Conservation (phyloP, 2,888 invertebrate genomes). For the Campaea margaritaria region DNA sequence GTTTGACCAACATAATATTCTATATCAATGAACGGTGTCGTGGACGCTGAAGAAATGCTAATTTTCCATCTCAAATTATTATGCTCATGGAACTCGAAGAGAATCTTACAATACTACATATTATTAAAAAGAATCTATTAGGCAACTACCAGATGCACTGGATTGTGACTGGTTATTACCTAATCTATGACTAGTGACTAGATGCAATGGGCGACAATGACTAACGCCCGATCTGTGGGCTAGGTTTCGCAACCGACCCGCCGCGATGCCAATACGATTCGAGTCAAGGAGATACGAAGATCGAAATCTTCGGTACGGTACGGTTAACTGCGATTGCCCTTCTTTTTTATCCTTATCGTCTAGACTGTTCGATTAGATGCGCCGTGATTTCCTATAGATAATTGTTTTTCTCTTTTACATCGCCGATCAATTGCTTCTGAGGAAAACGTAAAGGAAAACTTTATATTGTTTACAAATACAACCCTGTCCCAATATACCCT, state of each 20-base stretch:
- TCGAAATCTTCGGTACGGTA: slow-evolving; percentile 68
- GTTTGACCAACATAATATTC: neutral
- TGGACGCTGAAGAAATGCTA: neutral
- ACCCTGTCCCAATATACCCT: neutral
- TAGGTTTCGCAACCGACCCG: slow-evolving; percentile 71
- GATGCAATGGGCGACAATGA: slow-evolving; percentile 76
- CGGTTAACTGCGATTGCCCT: slow-evolving; percentile 63
- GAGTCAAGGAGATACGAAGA: slow-evolving; percentile 73
- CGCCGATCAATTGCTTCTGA: slow-evolving; percentile 14
- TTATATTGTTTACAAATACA: neutral
- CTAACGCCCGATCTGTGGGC: slow-evolving; percentile 65
- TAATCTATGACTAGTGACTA: slow-evolving; percentile 29
- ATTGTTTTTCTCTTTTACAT: slow-evolving; percentile 36
- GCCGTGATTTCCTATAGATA: slow-evolving; percentile 41
- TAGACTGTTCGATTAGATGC: slow-evolving; percentile 49
- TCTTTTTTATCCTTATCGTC: slow-evolving; percentile 62
- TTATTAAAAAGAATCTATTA: slow-evolving; percentile 32
- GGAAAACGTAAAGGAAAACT: slow-evolving; percentile 10
- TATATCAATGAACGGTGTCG: neutral
- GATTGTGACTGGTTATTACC: slow-evolving; percentile 32
- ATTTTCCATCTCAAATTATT: too few species aligned
- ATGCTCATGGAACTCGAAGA: too few species aligned
- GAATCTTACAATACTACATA: neutral
- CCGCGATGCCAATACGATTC: slow-evolving; percentile 68
- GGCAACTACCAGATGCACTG: slow-evolving; percentile 50